phyloP scores from a whole-genome alignment of 2,113 vertebrate species.

The Corythaixoides concolor region DNA sequence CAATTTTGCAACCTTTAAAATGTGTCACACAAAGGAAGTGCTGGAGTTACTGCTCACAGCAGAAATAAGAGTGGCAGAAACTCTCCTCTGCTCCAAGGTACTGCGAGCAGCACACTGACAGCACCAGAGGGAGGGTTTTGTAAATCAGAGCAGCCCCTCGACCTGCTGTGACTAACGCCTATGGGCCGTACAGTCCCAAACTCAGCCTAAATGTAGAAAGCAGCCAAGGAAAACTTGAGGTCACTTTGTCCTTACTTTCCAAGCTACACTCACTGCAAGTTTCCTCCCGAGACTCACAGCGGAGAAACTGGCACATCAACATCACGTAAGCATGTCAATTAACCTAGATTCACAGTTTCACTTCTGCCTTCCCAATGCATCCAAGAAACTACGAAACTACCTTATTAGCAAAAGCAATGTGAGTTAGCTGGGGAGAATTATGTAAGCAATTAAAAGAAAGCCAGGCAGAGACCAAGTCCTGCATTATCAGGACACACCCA shows the following conservation, averaged over 20 bases:
- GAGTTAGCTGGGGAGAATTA: background rate
- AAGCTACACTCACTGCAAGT: background rate
- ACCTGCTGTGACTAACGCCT: background rate
- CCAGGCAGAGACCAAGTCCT: background rate
- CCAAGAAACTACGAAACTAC: background rate
- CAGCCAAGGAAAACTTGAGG: background rate
- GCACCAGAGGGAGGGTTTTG: background rate
- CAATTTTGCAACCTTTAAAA: background rate
- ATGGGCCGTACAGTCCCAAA: background rate
- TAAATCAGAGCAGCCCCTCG: background rate
- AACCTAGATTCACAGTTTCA: conserved; percentile 28
- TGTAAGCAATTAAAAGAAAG: background rate
- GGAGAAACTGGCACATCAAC: background rate
- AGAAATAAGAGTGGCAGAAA: background rate
- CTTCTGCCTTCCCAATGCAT: background rate
- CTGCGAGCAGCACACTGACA: background rate
- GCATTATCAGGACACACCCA: background rate
- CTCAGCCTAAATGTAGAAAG: background rate
- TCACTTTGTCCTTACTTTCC: background rate
- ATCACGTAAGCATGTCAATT: background rate
- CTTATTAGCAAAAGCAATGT: background rate
- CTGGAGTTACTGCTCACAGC: background rate
- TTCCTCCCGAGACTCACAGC: background rate
- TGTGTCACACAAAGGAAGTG: background rate
- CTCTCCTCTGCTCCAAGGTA: background rate